Evolutionary conservation across 2,113 vertebrate species (phyloP), one percentile per base, ranked within the genome.

Genomic region (Brachypteracias leptosomus): DNA sequence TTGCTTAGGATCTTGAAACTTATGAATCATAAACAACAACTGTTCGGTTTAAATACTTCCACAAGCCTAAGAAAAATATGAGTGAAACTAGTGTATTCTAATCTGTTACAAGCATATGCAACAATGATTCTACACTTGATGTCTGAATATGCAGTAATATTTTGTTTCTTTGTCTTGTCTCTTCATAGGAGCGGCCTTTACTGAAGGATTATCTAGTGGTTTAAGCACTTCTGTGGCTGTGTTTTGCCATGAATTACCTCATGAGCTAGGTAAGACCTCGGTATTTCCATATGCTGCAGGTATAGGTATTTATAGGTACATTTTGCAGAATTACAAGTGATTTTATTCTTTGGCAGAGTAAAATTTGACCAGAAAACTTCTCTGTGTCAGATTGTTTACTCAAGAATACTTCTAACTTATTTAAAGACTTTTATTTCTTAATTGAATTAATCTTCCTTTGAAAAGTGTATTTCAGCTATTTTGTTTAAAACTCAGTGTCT

Each of bases 151-250:
- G 17, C 20, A 40, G 11, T 91, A 70, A 88, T 51, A 35, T 47
- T 58, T 59, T 55, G 26, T 8, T 15, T 33, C 25, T 9, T 63
- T 52, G 26, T 20, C 31, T 25, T 89, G 7, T 93, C 18, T 96
- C 83, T 90, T 90, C 46, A 52, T 91, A 99, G 99, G 99, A 13
- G 99, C 99, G 47, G 99, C 99, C 25, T 99, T 99, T 97, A 99
- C 98, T 11, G 98, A 99, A 96, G 98, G 99, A 10, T 97, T 99
- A 73, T 99, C 99, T 51, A 99, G 99, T 84, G 99, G 99, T 15
- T 98, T 99, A 83, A 99, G 99, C 89, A 99, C 99, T 9, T 99
- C 99, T 35, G 99, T 99, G 62, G 99, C 99, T 31, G 99, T 99
- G 14, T 99, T 99, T 97, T 99, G 99, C 83, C 99, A 99, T 70